phyloP scores from a whole-genome alignment of 2,113 vertebrate genomes.

The Myrmophylax atrothorax region DNA sequence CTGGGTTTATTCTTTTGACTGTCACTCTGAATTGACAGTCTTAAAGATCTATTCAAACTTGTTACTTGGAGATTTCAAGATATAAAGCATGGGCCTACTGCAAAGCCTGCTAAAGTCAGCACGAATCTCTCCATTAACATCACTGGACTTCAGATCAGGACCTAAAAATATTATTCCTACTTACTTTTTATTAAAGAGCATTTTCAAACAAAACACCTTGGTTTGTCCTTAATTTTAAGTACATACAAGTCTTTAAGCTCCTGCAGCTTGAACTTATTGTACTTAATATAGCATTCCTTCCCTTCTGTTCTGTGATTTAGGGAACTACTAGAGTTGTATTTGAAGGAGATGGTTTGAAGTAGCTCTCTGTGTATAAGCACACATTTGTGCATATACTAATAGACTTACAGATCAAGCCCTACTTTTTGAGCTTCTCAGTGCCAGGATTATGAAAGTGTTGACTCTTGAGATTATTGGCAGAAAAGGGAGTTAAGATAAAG shows the following conservation, averaged over 20 bases:
- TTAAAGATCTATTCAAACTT: not conserved
- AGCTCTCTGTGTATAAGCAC: not conserved
- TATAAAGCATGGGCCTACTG: not conserved
- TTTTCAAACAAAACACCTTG: not conserved
- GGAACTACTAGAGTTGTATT: not conserved
- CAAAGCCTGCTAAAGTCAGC: not conserved
- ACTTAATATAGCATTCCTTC: not conserved
- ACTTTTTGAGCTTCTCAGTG: not conserved
- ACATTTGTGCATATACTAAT: not conserved
- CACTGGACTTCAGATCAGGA: not conserved
- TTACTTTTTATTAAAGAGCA: not conserved
- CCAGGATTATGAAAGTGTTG: not conserved
- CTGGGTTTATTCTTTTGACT: not conserved
- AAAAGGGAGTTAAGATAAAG: not conserved
- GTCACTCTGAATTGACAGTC: not conserved
- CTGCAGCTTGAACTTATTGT: not conserved
- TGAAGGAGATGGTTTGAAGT: not conserved
- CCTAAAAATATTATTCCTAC: not conserved
- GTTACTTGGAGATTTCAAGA: not conserved
- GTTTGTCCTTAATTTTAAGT: not conserved
- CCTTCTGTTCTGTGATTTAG: not conserved
- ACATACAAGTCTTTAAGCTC: not conserved
- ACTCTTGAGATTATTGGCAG: not conserved
- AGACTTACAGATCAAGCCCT: not conserved
- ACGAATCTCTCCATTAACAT: not conserved